These are phyloP conservation scores for Neosalanx taihuensis DNA, from an alignment of 2,797 vertebrate species.

Conservation along the genomic window DNA sequence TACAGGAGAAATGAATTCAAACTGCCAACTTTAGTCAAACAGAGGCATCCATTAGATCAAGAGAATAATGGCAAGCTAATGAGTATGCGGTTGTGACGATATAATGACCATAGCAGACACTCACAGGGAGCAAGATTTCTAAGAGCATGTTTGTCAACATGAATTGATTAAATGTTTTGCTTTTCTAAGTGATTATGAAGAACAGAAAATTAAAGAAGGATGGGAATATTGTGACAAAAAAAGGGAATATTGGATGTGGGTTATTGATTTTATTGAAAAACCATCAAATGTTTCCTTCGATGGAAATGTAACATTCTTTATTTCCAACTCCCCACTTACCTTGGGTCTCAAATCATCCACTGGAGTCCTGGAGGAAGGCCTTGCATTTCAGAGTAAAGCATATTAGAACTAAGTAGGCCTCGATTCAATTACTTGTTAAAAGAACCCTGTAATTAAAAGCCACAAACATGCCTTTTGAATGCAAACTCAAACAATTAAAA, in stretches of 20 bases:
- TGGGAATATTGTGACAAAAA: not conserved
- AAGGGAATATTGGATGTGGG: not conserved
- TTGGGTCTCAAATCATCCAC: slow-evolving; percentile 55
- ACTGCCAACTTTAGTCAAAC: slow-evolving; percentile 51
- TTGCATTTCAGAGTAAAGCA: slow-evolving; percentile 71
- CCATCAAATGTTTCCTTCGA: not conserved
- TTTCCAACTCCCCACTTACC: not conserved
- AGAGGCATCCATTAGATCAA: slow-evolving; percentile 55
- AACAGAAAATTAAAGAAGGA: not conserved
- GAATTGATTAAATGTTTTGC: not conserved
- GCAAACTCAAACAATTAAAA: slow-evolving; percentile 88
- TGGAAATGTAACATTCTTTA: not conserved
- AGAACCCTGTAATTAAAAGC: slow-evolving; percentile 85
- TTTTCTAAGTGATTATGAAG: not conserved
- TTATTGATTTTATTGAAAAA: not conserved
- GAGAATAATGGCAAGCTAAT: not conserved
- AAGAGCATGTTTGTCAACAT: not conserved
- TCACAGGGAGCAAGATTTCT: not conserved
- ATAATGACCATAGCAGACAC: not conserved
- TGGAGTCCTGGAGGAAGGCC: slow-evolving; percentile 42
- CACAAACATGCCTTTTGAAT: slow-evolving; percentile 86
- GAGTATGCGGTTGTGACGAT: not conserved
- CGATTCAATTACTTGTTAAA: slow-evolving; percentile 85
- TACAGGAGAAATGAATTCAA: slow-evolving; percentile 39
- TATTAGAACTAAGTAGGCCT: slow-evolving; percentile 80